These are phyloP conservation scores for Echinarachnius parma DNA, from an alignment of 53 echinoderm and acorn worm species.

Conservation along the genomic window DNA sequence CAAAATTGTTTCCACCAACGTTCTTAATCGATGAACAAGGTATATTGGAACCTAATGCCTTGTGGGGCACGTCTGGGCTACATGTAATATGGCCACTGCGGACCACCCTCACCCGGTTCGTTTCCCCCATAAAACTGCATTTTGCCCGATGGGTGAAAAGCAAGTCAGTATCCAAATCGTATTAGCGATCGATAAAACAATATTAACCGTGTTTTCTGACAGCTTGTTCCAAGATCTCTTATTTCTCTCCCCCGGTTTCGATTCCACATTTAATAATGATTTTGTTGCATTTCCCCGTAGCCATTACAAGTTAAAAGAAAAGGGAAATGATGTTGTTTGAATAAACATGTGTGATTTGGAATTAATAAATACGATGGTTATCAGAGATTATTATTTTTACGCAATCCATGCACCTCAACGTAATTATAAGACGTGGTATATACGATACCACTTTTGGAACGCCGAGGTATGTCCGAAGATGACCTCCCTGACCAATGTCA, in stretches of 20 bases:
- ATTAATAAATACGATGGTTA: too few species aligned
- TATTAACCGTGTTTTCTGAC: conserved; percentile 38
- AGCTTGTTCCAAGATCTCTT: conserved; percentile 6
- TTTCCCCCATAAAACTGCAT: conserved; percentile 17
- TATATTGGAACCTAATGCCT: too few species aligned
- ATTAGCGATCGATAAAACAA: conserved; percentile 37
- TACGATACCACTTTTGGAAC: too few species aligned
- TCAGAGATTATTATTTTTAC: too few species aligned
- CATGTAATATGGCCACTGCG: too few species aligned
- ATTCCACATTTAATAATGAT: conserved; percentile 32
- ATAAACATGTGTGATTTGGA: conserved; percentile 36
- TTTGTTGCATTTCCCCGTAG: conserved; percentile 9
- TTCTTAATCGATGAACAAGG: too few species aligned
- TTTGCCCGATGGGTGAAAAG: conserved; percentile 25
- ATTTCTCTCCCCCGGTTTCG: conserved; percentile 6
- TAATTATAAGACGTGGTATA: too few species aligned
- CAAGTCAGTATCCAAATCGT: conserved; percentile 45
- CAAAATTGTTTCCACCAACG: too few species aligned
- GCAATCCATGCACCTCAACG: too few species aligned
- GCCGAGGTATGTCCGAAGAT: too few species aligned
- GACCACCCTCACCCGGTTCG: conserved; percentile 4
- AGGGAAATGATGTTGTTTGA: conserved; percentile 27
- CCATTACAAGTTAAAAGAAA: conserved; percentile 10
- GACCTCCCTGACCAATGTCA: too few species aligned
- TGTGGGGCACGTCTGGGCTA: too few species aligned